Evolutionary conservation across 2,888 invertebrate genomes (phyloP).

Genomic region (Tiliacea citrago): DNA sequence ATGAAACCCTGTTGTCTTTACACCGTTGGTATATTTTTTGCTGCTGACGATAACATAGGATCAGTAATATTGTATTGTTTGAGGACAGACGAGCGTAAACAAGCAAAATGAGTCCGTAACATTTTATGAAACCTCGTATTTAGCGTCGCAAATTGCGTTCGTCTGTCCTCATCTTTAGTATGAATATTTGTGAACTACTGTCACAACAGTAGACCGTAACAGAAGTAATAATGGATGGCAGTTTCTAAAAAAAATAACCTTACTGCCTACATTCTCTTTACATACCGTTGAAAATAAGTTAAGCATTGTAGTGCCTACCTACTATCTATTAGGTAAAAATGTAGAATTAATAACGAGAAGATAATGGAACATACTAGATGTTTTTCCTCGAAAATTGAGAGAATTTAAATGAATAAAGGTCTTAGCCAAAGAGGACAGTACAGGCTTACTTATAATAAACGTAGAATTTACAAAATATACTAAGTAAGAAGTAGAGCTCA

Average conservation of each 20-base stretch:
- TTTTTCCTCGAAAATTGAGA: neutral
- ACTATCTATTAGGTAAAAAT: neutral
- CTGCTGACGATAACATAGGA: neutral
- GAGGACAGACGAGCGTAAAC: neutral
- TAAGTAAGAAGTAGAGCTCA: conserved; percentile 7
- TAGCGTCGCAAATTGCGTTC: neutral
- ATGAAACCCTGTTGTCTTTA: neutral
- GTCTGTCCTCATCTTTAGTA: too few relatives aligned
- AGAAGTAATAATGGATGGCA: neutral
- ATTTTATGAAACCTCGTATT: neutral
- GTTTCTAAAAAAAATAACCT: neutral
- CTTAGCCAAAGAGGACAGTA: neutral
- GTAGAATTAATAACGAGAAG: neutral
- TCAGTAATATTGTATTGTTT: too few relatives aligned
- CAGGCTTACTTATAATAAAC: neutral
- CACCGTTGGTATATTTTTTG: neutral
- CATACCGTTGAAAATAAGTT: neutral
- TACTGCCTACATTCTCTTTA: neutral
- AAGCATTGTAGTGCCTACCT: conserved; percentile 18
- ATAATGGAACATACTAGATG: neutral
- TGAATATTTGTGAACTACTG: neutral
- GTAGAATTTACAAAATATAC: conserved; percentile 4
- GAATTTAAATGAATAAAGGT: neutral
- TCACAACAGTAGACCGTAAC: neutral
- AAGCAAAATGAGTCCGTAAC: neutral